Evolutionary conservation across 2,797 vertebrate genomes (phyloP), one percentile per base, ranked within the genome.

Genomic region (Lemur catta): DNA sequence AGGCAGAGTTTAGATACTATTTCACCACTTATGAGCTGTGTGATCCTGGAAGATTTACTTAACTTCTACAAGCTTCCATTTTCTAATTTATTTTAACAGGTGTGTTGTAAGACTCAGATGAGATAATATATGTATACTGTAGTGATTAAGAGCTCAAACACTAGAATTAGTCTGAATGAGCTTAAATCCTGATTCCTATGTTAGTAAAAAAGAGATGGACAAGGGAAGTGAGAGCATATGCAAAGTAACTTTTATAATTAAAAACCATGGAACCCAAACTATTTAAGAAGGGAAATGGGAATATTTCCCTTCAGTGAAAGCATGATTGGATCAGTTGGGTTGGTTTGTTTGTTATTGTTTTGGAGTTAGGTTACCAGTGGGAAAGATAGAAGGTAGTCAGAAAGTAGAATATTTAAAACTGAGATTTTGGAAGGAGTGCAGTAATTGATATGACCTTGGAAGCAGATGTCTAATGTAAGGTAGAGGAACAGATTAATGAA

Each of bases 81-180:
- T 97, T 78, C 95, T 96, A 35, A 85, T 84, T 95, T 94, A 90
- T 72, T 92, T 95, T 93, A 95, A 94, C 63, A 96, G 94, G 89
- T 96, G 55, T 96, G 69, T 89, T 96, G 14, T 76, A 89, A 94
- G 74, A 80, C 33, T 94, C 91, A 96, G 96, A 95, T 97, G 91
- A 97, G 91, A 95, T 96, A 94, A 97, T 96, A 85, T 85, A 95
- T 95, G 89, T 96, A 94, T 86, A 94, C 61, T 52, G 26, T 63
- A 71, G 89, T 95, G 78, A 97, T 95, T 94, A 79, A 91, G 89
- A 76, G 18, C 71, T 85, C 79, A 74, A 90, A 91, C 74, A 94
- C 74, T 95, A 82, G 94, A 93, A 91, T 96, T 96, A 94, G 85
- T 63, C 82, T 97, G 93, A 96, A 75, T 92, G 63, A n/a, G 55